Conservation (phyloP, 2,113 vertebrate genomes). For the Corythornis cristatus region DNA sequence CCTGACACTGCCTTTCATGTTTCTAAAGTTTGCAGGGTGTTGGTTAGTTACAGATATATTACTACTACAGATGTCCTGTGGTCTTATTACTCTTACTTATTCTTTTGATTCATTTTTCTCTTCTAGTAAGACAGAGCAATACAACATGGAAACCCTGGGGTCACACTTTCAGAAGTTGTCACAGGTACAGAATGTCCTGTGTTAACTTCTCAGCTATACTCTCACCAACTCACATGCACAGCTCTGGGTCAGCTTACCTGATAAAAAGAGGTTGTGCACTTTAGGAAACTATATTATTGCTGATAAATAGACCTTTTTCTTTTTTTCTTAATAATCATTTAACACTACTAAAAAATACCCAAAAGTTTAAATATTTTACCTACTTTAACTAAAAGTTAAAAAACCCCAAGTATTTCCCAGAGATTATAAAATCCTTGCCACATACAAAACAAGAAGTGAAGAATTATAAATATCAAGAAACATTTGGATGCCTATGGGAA, state of each 20-base stretch:
- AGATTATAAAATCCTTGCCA: not conserved
- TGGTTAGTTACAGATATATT: not conserved
- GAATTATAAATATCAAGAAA: not conserved
- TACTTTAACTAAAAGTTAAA: not conserved
- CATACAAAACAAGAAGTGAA: not conserved
- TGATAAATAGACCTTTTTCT: not conserved
- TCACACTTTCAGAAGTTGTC: not conserved
- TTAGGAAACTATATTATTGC: not conserved
- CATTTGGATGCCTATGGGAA: not conserved
- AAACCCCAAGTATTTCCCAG: not conserved
- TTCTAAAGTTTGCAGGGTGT: not conserved
- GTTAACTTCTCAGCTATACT: not conserved
- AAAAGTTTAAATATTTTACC: not conserved
- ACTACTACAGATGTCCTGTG: not conserved
- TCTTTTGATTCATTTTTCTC: not conserved
- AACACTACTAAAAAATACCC: not conserved
- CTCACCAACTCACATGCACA: rapidly evolving
- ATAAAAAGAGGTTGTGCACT: not conserved
- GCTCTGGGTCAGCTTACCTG: not conserved
- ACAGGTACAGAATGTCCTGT: not conserved
- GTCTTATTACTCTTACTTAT: not conserved
- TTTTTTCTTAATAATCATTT: not conserved
- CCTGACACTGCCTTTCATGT: not conserved
- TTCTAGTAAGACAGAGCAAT: not conserved
- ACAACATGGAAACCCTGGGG: not conserved